Evolutionary conservation across 2,888 invertebrate species (phyloP), one percentile per base, ranked within the genome.

Genomic region (Hydrotaea cyrtoneurina): DNA sequence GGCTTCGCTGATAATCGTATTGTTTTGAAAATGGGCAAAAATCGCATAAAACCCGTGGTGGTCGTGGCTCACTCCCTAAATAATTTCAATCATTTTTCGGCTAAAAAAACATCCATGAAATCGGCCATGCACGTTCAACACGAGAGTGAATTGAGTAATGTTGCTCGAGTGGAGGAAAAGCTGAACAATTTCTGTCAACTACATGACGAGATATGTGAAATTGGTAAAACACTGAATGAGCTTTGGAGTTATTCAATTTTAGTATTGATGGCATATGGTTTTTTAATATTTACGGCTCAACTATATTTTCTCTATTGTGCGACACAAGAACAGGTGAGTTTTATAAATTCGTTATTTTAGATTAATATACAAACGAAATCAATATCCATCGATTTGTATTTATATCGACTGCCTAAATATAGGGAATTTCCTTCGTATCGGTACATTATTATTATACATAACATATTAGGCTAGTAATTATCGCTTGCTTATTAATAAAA

Each of bases 171-270:
- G 78, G 92, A 93, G 80, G 90, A 89, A 11, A 92, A 92, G 83
- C 86, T 93, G 4, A 92, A 91, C 73, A 91, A 90, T 82, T 87
- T 92, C n/a, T 93, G 92, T 53, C 92, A 92, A 82, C 82, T 92
- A 39, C 93, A 93, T 71, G 92, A 93, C 87, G 92, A 93, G 87
- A 90, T 93, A 53, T 93, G 92, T 80, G 92, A 93, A 87, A 91
- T 93, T 85, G 92, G 91, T 55, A 92, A 92, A 84, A 86, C 88
- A 8, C 86, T 92, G 43, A 93, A 93, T 86, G 90, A 90, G 17
- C 86, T 93, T 39, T 93, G 92, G 91, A 92, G 92, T 78, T 91
- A 91, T 87, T 92, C 92, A 3, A 91, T 93, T 76, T 85, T 93
- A 13, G 87, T 92, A 0, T 80, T 92, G 23, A 92, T 93, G 92